These are phyloP conservation scores for Hippocampus kuda DNA, from an alignment of 2,797 vertebrate genomes.

Conservation along the genomic window DNA sequence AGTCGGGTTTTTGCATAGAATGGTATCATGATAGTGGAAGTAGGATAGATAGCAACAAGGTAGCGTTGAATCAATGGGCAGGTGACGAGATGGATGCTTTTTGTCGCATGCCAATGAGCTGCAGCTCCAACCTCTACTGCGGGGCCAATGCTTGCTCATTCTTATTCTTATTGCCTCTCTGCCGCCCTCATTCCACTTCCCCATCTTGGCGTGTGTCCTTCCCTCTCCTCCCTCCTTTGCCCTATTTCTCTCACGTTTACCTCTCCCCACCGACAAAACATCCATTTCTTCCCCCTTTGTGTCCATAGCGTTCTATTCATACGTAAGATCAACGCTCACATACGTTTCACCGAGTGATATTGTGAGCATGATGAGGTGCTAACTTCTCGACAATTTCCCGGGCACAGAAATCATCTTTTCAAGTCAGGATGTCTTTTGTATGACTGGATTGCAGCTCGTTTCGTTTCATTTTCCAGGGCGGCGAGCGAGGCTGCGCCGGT, in stretches of 20 bases:
- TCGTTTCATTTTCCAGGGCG: slow-evolving; percentile 3
- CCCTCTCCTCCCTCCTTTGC: slow-evolving; percentile 19
- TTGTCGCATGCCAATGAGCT: background rate
- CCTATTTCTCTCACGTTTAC: slow-evolving; percentile 11
- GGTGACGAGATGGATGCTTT: background rate
- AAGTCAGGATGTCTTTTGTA: slow-evolving; percentile 5
- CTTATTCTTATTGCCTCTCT: background rate
- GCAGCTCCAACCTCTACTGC: background rate
- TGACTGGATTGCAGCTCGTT: background rate
- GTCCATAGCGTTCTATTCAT: slow-evolving; percentile 39
- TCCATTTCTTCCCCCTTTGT: slow-evolving; percentile 23
- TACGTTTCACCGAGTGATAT: background rate
- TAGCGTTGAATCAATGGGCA: too few species aligned
- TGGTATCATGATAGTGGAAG: too few species aligned
- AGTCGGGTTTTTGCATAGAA: too few species aligned
- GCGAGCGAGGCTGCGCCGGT: background rate
- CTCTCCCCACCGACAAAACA: slow-evolving; percentile 7
- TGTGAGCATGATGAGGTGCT: background rate
- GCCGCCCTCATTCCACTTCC: slow-evolving; percentile 12
- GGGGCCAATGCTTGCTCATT: background rate
- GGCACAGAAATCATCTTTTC: slow-evolving; percentile 5
- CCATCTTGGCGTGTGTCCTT: slow-evolving; percentile 34
- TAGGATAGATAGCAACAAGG: background rate
- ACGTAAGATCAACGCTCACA: slow-evolving; percentile 4
- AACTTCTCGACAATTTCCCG: background rate